Evolutionary conservation across 2,888 invertebrate genomes (phyloP), one percentile per base, ranked within the genome.

Genomic region (Lasioglossum morio): DNA sequence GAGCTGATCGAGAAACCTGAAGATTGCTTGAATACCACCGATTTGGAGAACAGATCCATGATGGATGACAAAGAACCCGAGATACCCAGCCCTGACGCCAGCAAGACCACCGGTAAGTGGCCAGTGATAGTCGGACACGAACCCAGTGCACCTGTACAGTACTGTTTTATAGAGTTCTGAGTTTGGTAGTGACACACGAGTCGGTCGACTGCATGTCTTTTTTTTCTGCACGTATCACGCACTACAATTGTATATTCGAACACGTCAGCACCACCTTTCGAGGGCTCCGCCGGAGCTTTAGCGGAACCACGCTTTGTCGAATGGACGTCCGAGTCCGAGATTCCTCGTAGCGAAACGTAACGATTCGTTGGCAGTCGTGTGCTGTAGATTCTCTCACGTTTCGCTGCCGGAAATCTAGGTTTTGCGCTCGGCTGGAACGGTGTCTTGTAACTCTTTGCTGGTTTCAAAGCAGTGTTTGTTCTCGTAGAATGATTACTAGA

Each of bases 101-200:
- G 88, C 79, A 94, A 95, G 89, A 95, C 95, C 40, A 95, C 95
- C 85, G 95, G 95, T 95, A 86, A 94, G 94, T 92, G 86, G 86
- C 76, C 57, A 46, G 34, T 75, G 73, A 34, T 57, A 16, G 70
- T 40, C 78, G 77, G 78, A 79, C 82, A 86, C 86, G 85, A 78
- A 84, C 79, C 79, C 77, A 79, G 85, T 89, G 89, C 89, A 88
- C 81, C 78, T 72, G 85, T 83, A 76, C 80, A 87, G 77, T 81
- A 79, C 84, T 83, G 70, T 79, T 84, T 85, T 34, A 77, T 85
- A 86, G 81, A 88, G 81, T 90, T 87, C 73, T 83, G 66, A 66
- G 83, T 88, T 80, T 89, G 86, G 88, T 86, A 82, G 87, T 85
- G 81, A 82, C 66, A 66, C 84, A 88, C 83, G 60, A 76, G 60